phyloP scores from a whole-genome alignment of 2,113 vertebrate species.

The Vimba vimba region DNA sequence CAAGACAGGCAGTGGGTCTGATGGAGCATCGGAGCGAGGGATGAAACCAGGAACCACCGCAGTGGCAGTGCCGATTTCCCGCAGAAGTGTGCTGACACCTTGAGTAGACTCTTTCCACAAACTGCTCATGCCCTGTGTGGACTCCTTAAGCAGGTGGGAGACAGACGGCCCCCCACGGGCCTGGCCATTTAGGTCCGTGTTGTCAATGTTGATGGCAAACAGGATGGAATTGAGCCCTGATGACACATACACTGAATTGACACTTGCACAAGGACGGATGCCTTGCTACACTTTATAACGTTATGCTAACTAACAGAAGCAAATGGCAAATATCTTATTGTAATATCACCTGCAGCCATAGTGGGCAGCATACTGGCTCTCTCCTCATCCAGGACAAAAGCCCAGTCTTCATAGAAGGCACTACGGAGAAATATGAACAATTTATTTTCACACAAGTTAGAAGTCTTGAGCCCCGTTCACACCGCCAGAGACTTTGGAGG shows the following conservation, averaged over 20 bases:
- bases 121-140: conserved; percentile 94
- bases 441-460: too few relatives aligned
- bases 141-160: conserved; percentile 92
- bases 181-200: conserved; percentile 91
- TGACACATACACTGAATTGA: not conserved
- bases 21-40: conserved; percentile 82
- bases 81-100: conserved; percentile 90
- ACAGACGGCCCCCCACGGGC: conserved; percentile 74
- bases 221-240: conserved; percentile 96
- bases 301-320: not conserved
- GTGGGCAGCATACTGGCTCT: conserved; percentile 96
- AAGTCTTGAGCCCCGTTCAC: too few relatives aligned
- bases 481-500: too few relatives aligned
- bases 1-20: conserved; percentile 87
- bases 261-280: conserved; percentile 9
- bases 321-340: not conserved
- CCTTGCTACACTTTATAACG: not conserved
- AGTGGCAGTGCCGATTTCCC: conserved; percentile 90
- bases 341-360: conserved; percentile 89
- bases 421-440: conserved; percentile 64
- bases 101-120: conserved; percentile 94
- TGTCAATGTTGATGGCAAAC: conserved; percentile 98
- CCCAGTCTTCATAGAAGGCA: conserved; percentile 97
- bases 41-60: conserved; percentile 88
- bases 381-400: conserved; percentile 95